phyloP scores from a whole-genome alignment of 2,113 vertebrate genomes.

The Pipa parva region DNA sequence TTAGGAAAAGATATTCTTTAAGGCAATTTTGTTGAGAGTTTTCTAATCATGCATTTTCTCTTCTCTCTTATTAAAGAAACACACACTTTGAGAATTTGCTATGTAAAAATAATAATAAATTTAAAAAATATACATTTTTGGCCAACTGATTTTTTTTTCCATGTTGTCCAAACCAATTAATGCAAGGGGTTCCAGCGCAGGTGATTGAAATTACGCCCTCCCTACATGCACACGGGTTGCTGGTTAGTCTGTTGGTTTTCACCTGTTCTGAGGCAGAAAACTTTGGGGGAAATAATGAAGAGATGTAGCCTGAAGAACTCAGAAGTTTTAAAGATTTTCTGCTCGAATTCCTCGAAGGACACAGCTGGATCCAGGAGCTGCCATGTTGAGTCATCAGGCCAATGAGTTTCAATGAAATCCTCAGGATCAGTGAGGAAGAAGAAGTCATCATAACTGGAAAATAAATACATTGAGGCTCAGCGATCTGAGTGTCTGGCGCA shows the following conservation, averaged over 20 bases:
- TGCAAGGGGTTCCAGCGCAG: too few species aligned
- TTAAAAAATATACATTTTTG: too few species aligned
- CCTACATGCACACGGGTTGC: too few species aligned
- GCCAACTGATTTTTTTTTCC: too few species aligned
- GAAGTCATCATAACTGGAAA: conserved; percentile 66
- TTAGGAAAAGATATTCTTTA: conserved; percentile 1
- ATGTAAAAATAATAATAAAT: too few species aligned
- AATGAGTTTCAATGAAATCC: conserved; percentile 65
- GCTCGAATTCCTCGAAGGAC: conserved; percentile 61
- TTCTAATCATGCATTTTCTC: too few species aligned
- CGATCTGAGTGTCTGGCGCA: too few species aligned
- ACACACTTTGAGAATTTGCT: too few species aligned
- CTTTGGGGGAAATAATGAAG: conserved; percentile 60
- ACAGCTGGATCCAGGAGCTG: conserved; percentile 62
- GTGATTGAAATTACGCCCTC: too few species aligned
- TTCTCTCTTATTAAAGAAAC: too few species aligned
- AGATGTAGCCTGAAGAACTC: conserved; percentile 66
- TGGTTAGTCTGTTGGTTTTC: conserved; percentile 10
- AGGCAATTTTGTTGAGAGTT: neutral
- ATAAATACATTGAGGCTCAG: too few species aligned
- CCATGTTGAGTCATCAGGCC: conserved; percentile 66
- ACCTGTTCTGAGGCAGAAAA: conserved; percentile 64
- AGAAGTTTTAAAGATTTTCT: conserved; percentile 66
- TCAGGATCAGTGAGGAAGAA: conserved; percentile 74
- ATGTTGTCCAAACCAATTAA: too few species aligned